Percentiles rank a stretch among this genome's conserved stretches.
These are phyloP conservation scores for Ictalurus furcatus DNA, from an alignment of 2,113 vertebrate species.

Conservation along the genomic window DNA sequence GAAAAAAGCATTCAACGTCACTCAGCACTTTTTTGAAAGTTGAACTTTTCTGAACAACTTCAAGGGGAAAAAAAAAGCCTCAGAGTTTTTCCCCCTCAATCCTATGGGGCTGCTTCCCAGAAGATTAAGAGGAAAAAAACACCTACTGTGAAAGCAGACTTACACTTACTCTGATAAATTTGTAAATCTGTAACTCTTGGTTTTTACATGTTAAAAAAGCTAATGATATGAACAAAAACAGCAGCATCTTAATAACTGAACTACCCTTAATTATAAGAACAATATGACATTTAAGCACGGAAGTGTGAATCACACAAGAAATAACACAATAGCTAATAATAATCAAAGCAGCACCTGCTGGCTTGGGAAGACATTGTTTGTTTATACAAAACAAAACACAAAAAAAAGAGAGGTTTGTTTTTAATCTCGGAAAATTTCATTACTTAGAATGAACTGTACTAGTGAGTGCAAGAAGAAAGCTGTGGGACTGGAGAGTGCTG, in stretches of 20 bases:
- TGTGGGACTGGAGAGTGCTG: background rate
- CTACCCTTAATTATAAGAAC: background rate
- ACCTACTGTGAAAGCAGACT: background rate
- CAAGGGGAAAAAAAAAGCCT: background rate
- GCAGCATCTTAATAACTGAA: conserved; percentile 8
- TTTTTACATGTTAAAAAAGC: background rate
- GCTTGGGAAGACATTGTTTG: background rate
- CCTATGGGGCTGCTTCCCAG: background rate
- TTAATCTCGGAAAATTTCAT: background rate
- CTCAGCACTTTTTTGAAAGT: background rate
- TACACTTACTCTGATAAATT: background rate
- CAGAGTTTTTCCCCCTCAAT: background rate
- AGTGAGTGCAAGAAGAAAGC: background rate
- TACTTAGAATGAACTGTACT: background rate
- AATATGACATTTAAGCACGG: background rate
- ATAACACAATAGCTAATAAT: conserved; percentile 19
- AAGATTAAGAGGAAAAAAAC: background rate
- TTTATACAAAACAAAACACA: background rate
- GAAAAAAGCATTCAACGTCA: background rate
- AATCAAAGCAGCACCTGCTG: background rate
- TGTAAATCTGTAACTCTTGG: background rate
- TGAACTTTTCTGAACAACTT: background rate
- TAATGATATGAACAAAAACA: conserved; percentile 7
- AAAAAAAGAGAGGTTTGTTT: background rate
- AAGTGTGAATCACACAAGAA: conserved; percentile 20